phyloP scores from a whole-genome alignment of 1,140 invertebrate species.

The Platorchestia sp. region DNA sequence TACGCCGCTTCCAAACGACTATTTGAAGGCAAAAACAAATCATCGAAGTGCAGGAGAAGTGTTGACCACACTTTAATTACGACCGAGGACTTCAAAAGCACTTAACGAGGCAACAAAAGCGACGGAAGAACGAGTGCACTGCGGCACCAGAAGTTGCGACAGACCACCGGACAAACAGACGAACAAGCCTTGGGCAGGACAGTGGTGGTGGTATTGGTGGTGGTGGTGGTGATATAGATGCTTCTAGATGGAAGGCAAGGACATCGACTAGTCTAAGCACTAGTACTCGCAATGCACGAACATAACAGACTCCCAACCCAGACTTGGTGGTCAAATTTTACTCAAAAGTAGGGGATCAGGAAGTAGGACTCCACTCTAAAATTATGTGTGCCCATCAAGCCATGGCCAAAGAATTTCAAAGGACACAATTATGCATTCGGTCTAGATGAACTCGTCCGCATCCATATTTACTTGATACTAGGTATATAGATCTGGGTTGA shows the following conservation, averaged over 20 bases:
- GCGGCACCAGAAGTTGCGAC: neutral
- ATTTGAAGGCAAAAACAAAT: neutral
- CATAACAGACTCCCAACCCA: constrained; percentile 37
- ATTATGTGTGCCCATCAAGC: constrained; percentile 1
- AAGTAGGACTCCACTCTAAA: constrained; percentile 27
- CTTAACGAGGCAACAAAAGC: neutral
- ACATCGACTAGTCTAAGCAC: constrained; percentile 51
- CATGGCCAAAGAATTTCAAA: neutral
- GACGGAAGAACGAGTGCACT: neutral
- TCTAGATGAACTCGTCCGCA: neutral
- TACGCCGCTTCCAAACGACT: neutral
- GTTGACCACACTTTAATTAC: neutral
- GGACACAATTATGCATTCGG: neutral
- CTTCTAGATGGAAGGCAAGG: constrained; percentile 48
- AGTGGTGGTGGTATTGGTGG: constrained; percentile 48
- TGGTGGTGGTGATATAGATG: constrained; percentile 26
- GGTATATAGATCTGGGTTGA: constrained; percentile 39
- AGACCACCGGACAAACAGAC: neutral
- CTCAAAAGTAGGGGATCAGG: constrained; percentile 13
- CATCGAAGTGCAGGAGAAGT: neutral
- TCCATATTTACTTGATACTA: neutral
- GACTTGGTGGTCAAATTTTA: neutral
- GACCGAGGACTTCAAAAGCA: neutral
- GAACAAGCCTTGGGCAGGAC: constrained; percentile 37
- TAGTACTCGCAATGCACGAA: constrained; percentile 51